phyloP scores from a whole-genome alignment of 1,140 invertebrate species.

The Trinorchestia longiramus region DNA sequence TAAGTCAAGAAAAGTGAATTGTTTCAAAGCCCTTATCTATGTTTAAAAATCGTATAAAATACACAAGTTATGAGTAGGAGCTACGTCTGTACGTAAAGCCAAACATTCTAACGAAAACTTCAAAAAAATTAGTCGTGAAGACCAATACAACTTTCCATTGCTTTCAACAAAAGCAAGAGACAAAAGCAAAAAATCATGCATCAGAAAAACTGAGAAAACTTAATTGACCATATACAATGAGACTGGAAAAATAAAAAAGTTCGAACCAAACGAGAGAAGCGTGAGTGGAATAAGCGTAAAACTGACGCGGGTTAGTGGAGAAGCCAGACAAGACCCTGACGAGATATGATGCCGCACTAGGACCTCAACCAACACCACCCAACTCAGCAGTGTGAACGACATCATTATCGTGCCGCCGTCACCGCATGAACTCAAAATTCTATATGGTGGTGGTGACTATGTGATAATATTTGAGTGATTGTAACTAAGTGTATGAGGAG shows the following conservation, averaged over 20 bases:
- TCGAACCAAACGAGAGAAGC: constrained; percentile 33
- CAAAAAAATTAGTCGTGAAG: background rate
- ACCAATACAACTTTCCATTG: background rate
- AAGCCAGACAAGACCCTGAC: constrained; percentile 4
- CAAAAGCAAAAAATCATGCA: constrained; percentile 22
- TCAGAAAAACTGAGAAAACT: constrained; percentile 18
- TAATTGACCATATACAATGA: constrained; percentile 3
- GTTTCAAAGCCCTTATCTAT: background rate
- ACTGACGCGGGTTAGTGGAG: constrained; percentile 23
- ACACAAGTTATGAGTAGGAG: constrained; percentile 34
- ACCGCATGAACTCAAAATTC: background rate
- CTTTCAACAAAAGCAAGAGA: background rate
- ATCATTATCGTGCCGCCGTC: background rate
- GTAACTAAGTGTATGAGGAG: background rate
- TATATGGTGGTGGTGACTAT: background rate
- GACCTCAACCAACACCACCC: constrained; percentile 19
- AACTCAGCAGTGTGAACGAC: background rate
- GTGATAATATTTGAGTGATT: background rate
- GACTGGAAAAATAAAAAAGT: background rate
- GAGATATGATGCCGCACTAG: background rate
- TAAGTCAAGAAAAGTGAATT: background rate
- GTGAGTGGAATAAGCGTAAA: constrained; percentile 33
- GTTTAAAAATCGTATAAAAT: constrained; percentile 35
- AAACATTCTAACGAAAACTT: background rate
- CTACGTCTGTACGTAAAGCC: background rate